These are phyloP conservation scores for Pelvicachromis taeniatus DNA, from an alignment of 2,113 vertebrate species.

Conservation along the genomic window DNA sequence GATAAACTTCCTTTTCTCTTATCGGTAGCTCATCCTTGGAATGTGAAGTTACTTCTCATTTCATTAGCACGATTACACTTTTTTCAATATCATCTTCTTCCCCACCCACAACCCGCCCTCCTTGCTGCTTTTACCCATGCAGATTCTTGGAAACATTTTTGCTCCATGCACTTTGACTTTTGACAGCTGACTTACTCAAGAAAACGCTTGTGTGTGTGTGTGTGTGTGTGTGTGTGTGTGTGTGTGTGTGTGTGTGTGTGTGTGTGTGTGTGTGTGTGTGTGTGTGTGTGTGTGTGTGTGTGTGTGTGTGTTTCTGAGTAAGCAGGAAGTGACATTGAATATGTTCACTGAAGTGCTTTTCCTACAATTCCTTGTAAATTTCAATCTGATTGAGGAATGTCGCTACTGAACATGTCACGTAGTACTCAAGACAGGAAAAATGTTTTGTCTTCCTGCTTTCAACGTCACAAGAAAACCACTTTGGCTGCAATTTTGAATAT, in stretches of 20 bases:
- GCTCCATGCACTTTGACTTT: not conserved
- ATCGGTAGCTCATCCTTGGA: not conserved
- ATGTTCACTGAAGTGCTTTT: not conserved
- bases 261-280: not conserved
- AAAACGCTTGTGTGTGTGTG: not conserved
- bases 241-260: not conserved
- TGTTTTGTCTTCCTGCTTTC: not conserved
- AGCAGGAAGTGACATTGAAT: not conserved
- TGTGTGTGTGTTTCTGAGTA: not conserved
- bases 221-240: not conserved
- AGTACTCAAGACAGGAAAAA: not conserved
- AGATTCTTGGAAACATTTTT: not conserved
- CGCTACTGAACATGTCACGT: not conserved
- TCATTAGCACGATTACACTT: not conserved
- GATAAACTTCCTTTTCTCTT: constrained; percentile 15
- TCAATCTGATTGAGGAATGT: not conserved
- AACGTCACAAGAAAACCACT: not conserved
- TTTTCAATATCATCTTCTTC: not conserved
- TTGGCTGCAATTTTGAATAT: too few species aligned
- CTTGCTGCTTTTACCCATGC: not conserved
- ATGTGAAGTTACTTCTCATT: not conserved
- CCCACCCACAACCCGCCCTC: not conserved
- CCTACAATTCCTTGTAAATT: not conserved
- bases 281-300: not conserved
- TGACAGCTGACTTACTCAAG: not conserved